Evolutionary conservation across 2,113 vertebrate genomes (phyloP).

Genomic region (Scartelaos histophorus): DNA sequence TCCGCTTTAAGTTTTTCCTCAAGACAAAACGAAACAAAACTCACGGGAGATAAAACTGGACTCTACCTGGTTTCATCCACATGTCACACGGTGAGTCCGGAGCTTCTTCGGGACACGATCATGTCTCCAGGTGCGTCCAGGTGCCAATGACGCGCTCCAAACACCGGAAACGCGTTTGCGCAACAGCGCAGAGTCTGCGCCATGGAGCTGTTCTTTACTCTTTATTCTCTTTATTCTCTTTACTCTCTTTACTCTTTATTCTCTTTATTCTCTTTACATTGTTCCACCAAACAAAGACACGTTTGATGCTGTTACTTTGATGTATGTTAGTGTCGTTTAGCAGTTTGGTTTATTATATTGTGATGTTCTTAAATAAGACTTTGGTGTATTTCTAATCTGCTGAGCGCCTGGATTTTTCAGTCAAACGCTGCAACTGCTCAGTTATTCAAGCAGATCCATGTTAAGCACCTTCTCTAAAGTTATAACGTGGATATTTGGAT

Average conservation of each 20-base stretch:
- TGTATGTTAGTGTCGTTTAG: neutral
- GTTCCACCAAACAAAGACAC: neutral
- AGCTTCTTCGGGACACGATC: neutral
- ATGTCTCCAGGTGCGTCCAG: conserved; percentile 43
- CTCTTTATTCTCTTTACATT: neutral
- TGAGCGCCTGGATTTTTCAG: too few species aligned
- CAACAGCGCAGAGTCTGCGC: neutral
- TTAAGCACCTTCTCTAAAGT: neutral
- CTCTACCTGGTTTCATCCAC: conserved; percentile 25
- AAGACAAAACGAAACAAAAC: too few species aligned
- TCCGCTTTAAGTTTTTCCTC: too few species aligned
- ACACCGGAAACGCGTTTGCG: neutral
- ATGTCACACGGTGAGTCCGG: neutral
- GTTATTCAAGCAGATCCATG: neutral
- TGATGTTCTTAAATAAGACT: neutral
- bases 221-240: too few species aligned
- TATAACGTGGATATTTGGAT: neutral
- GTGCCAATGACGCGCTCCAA: neutral
- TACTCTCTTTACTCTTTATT: too few species aligned
- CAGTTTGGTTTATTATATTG: neutral
- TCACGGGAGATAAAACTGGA: neutral
- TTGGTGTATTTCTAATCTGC: neutral
- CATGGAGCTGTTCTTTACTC: too few species aligned
- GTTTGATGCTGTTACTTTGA: neutral
- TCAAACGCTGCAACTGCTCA: neutral